phyloP scores from a whole-genome alignment of 2,797 vertebrate genomes.

The Emydoidea blandingii region DNA sequence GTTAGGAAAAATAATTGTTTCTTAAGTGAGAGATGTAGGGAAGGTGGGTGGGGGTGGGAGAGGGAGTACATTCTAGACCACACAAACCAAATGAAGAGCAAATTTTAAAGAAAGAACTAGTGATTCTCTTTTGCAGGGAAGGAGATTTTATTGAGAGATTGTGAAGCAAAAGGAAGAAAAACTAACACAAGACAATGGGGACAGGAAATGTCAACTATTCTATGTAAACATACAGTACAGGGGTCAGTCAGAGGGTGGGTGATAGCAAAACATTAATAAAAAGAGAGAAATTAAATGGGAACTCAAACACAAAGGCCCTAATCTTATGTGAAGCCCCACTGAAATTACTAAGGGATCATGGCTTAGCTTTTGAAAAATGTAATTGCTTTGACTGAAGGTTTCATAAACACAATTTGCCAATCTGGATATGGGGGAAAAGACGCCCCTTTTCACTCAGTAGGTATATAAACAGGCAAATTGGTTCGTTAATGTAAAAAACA shows the following conservation, averaged over 20 bases:
- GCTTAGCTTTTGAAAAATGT: not conserved
- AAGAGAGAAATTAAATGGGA: fast-evolving
- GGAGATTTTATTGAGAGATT: not conserved
- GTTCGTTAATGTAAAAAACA: not conserved
- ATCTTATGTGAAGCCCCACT: not conserved
- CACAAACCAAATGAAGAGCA: not conserved
- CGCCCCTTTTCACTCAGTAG: not conserved
- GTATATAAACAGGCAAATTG: not conserved
- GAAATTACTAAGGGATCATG: not conserved
- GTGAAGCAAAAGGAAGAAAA: not conserved
- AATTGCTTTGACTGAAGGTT: not conserved
- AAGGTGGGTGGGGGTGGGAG: not conserved
- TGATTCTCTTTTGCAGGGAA: not conserved
- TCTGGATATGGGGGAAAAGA: not conserved
- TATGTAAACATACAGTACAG: fast-evolving
- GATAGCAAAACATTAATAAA: fast-evolving
- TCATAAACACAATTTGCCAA: not conserved
- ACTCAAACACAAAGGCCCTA: fast-evolving
- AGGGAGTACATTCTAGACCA: not conserved
- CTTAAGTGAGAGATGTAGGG: not conserved
- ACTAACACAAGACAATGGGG: not conserved
- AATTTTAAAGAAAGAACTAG: not conserved
- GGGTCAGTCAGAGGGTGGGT: not conserved
- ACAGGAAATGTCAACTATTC: not conserved
- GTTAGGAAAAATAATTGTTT: not conserved